A percentile compares a stretch with the other conserved stretches of the same genome.
These are phyloP conservation scores for Drosophila mulleri DNA, from an alignment of 2,888 invertebrate species.

Conservation along the genomic window DNA sequence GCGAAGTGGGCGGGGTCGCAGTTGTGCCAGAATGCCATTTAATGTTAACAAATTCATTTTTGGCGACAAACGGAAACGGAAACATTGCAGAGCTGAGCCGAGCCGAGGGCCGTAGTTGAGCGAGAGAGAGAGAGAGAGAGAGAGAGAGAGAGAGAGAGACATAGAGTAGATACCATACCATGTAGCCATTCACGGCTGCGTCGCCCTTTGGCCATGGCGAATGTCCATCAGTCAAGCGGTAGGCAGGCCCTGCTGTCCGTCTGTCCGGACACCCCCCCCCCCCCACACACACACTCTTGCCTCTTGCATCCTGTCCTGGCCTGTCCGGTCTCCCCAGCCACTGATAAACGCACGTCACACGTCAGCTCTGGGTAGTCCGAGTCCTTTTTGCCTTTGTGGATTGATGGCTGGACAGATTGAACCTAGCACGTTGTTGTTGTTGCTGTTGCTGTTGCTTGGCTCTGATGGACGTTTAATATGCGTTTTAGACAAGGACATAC, in stretches of 20 bases:
- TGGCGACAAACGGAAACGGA: constrained; percentile 66
- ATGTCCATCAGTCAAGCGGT: constrained; percentile 53
- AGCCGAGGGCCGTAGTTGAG: not conserved
- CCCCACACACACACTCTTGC: not conserved
- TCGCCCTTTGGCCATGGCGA: constrained; percentile 5
- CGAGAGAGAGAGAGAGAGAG: too few relatives aligned
- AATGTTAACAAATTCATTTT: constrained; percentile 75
- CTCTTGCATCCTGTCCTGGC: constrained; percentile 13
- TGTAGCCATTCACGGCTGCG: not conserved
- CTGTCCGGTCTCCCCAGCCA: constrained; percentile 51
- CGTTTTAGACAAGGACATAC: constrained; percentile 67
- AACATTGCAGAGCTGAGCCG: constrained; percentile 29
- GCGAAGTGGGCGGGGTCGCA: not conserved
- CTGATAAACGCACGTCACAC: constrained; percentile 78
- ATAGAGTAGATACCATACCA: not conserved
- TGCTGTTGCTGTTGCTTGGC: constrained; percentile 14
- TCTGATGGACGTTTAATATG: constrained; percentile 75
- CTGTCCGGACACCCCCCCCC: not conserved
- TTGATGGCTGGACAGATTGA: constrained; percentile 70
- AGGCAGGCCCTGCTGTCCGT: constrained; percentile 8
- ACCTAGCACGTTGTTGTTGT: constrained; percentile 46
- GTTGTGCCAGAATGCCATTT: constrained; percentile 55
- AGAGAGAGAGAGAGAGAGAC: not conserved
- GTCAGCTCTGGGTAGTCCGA: constrained; percentile 55
- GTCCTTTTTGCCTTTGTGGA: constrained; percentile 64